phyloP scores from a whole-genome alignment of 2,888 invertebrate species.

The Mythimna loreyi region DNA sequence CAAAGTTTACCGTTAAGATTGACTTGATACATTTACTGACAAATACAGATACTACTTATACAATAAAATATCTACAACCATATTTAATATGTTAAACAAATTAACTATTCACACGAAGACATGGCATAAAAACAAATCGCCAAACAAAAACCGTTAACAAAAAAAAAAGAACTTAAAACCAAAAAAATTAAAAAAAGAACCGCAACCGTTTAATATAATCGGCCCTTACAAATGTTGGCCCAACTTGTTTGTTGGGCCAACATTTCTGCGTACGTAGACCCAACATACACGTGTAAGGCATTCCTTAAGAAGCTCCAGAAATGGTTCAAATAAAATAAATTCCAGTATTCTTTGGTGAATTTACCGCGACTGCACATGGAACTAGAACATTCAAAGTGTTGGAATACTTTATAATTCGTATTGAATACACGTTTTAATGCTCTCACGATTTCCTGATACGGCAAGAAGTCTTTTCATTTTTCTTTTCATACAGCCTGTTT shows the following conservation, averaged over 20 bases:
- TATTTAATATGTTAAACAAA: too few species aligned
- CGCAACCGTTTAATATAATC: constrained; percentile 11
- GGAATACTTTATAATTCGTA: background rate
- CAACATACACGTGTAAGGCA: constrained; percentile 31
- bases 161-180: too few species aligned
- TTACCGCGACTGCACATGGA: background rate
- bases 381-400: background rate
- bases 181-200: background rate
- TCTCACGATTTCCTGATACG: background rate
- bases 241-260: background rate
- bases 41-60: too few species aligned
- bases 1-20: too few species aligned
- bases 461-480: background rate
- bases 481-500: background rate
- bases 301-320: constrained; percentile 2
- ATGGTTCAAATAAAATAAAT: background rate
- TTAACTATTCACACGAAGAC: too few species aligned
- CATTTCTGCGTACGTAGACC: background rate
- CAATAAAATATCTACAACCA: too few species aligned
- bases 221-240: background rate
- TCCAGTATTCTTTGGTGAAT: background rate
- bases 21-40: too few species aligned
- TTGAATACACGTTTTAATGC: background rate
- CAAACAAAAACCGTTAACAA: too few species aligned
- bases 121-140: too few species aligned